phyloP scores from a whole-genome alignment of 2,888 invertebrate genomes.

The Macrosiphum euphorbiae region DNA sequence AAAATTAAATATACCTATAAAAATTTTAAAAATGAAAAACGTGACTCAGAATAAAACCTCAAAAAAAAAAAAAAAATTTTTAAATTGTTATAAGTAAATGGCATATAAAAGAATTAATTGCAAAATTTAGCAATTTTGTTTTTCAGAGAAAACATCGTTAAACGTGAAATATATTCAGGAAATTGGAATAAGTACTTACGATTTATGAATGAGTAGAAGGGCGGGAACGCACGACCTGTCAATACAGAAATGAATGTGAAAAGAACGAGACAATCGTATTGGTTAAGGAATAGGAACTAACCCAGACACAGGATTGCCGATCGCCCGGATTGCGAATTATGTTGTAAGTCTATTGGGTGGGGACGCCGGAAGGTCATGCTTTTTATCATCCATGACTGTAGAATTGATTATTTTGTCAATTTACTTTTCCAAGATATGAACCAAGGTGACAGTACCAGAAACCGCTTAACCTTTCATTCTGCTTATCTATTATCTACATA shows the following conservation, averaged over 20 bases:
- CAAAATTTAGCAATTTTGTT: not conserved
- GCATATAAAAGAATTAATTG: not conserved
- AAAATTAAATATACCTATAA: slow-evolving; percentile 27
- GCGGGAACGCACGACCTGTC: slow-evolving; percentile 19
- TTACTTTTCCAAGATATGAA: not conserved
- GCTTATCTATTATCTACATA: not conserved
- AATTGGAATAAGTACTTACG: not conserved
- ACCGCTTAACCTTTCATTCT: not conserved
- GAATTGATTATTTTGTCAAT: not conserved
- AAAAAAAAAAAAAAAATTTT: slow-evolving; percentile 38
- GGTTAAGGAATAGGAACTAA: not conserved
- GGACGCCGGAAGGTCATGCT: slow-evolving; percentile 5
- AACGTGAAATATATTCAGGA: not conserved
- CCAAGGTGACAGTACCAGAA: not conserved
- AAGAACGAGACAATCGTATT: not conserved
- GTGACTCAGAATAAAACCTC: not conserved
- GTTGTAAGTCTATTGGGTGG: slow-evolving; percentile 29
- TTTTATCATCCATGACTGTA: slow-evolving; percentile 42
- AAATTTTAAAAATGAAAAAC: slow-evolving; percentile 25
- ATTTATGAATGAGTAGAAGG: not conserved
- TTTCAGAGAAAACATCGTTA: not conserved
- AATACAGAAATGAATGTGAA: not conserved
- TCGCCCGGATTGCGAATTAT: not conserved
- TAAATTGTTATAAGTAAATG: not conserved
- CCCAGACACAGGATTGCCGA: not conserved